Evolutionary conservation across 2,797 vertebrate genomes (phyloP).

Genomic region (Myioborus miniatus): DNA sequence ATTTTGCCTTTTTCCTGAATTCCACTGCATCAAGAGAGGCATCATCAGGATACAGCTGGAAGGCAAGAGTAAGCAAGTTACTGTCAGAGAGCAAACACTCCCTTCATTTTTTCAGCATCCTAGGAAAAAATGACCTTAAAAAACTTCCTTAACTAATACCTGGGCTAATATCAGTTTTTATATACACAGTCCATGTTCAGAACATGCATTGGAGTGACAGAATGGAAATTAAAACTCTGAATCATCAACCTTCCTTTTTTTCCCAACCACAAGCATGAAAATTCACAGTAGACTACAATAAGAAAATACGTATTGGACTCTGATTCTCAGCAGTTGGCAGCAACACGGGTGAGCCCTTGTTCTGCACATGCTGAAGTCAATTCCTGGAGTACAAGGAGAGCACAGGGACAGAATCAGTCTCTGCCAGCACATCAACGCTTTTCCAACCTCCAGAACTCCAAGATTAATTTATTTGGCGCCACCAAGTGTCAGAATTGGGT

Average conservation of each 20-base stretch:
- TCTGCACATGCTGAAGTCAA: neutral
- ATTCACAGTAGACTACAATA: neutral
- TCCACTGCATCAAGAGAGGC: constrained; percentile 81
- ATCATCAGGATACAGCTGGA: constrained; percentile 89
- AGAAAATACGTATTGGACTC: neutral
- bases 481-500: constrained; percentile 46
- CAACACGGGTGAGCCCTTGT: neutral
- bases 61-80: neutral
- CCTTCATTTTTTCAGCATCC: neutral
- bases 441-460: neutral
- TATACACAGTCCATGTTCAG: neutral
- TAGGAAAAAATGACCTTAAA: neutral
- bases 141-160: neutral
- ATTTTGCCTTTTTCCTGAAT: constrained; percentile 88
- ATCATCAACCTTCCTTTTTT: neutral
- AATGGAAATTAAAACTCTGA: neutral
- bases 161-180: neutral
- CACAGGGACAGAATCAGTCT: neutral
- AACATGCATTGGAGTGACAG: neutral
- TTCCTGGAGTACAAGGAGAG: rapidly evolving
- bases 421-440: neutral
- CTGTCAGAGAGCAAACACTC: neutral
- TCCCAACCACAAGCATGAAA: neutral
- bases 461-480: constrained; percentile 54
- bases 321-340: neutral